phyloP scores from a whole-genome alignment of 2,113 vertebrate species.

The Percopsis transmontana region DNA sequence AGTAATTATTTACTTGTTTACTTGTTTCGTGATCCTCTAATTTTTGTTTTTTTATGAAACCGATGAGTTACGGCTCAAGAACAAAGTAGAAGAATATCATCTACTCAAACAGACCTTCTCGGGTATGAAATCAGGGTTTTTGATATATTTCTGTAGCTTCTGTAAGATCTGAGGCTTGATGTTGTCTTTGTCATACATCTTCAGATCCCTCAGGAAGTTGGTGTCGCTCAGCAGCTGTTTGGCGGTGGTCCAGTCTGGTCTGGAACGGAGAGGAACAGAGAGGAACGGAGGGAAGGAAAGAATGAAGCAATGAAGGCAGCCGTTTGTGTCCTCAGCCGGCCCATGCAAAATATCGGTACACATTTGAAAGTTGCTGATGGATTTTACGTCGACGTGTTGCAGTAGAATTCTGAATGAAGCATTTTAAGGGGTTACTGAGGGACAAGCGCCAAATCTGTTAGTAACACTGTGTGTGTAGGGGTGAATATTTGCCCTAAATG shows the following conservation, averaged over 20 bases:
- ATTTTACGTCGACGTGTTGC: too few relatives aligned
- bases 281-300: constrained; percentile 7
- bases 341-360: too few relatives aligned
- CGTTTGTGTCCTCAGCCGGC: too few relatives aligned
- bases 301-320: not conserved
- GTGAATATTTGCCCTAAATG: not conserved
- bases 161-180: constrained; percentile 79
- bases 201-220: constrained; percentile 81
- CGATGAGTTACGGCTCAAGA: too few relatives aligned
- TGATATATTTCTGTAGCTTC: constrained; percentile 83
- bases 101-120: constrained; percentile 72
- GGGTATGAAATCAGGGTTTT: constrained; percentile 85
- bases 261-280: constrained; percentile 50
- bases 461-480: too few relatives aligned
- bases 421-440: constrained; percentile 13
- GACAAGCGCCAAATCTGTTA: constrained; percentile 5
- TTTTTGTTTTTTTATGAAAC: too few relatives aligned
- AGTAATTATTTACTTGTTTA: too few relatives aligned
- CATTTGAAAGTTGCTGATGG: too few relatives aligned
- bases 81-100: too few relatives aligned
- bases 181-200: constrained; percentile 85
- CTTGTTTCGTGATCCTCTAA: too few relatives aligned
- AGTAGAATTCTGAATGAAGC: constrained; percentile 26
- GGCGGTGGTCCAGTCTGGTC: constrained; percentile 82
- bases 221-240: constrained; percentile 84